Conservation (phyloP, 2,888 invertebrate genomes). For the Rapana venosa region DNA sequence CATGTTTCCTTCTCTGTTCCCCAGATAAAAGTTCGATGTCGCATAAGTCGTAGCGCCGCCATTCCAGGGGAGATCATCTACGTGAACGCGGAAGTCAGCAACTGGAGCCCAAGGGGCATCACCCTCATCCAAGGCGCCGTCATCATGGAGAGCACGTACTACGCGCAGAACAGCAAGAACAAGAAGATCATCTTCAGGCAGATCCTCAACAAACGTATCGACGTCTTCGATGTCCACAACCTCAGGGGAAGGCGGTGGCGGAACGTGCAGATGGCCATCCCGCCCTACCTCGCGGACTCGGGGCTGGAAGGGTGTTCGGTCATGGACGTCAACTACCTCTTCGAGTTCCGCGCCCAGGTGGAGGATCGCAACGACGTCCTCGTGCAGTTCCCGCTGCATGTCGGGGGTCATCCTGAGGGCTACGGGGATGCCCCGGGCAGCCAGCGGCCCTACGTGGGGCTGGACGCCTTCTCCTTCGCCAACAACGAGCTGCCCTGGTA, state of each 20-base stretch:
- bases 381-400: constrained; percentile 69
- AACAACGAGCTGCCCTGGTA: constrained; percentile 45
- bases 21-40: constrained; percentile 47
- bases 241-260: constrained; percentile 76
- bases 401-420: constrained; percentile 68
- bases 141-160: constrained; percentile 73
- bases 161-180: constrained; percentile 62
- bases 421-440: background rate
- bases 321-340: constrained; percentile 74
- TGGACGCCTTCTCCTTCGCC: constrained; percentile 24
- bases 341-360: constrained; percentile 70
- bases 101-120: constrained; percentile 69
- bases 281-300: constrained; percentile 77
- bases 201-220: constrained; percentile 75
- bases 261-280: constrained; percentile 73
- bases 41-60: constrained; percentile 69
- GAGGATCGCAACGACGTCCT: constrained; percentile 67
- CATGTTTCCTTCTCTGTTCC: background rate
- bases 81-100: constrained; percentile 73
- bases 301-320: constrained; percentile 74
- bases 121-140: constrained; percentile 70
- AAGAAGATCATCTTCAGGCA: constrained; percentile 62
- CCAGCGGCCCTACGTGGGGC: background rate
- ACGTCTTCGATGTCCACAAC: constrained; percentile 70
- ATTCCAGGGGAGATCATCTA: constrained; percentile 76